Conservation (phyloP, 1,140 invertebrate species). For the Lithobius niger region DNA sequence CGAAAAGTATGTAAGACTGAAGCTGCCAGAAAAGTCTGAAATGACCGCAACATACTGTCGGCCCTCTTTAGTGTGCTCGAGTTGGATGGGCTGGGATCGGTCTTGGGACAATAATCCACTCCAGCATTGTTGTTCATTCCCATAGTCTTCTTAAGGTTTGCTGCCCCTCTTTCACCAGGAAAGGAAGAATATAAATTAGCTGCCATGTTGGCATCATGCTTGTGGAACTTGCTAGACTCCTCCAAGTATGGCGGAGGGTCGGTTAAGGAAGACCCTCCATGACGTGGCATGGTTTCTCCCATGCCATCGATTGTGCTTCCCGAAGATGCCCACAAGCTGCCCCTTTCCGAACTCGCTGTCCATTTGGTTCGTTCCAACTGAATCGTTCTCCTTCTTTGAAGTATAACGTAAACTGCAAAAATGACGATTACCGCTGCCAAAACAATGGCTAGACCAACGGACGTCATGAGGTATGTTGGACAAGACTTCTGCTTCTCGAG, state of each 20-base stretch:
- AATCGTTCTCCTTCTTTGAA: background rate
- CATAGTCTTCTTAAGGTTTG: too few species aligned
- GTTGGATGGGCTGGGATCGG: background rate
- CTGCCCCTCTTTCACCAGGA: too few species aligned
- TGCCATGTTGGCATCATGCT: background rate
- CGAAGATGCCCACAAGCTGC: background rate
- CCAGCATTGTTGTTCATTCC: too few species aligned
- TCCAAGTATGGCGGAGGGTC: background rate
- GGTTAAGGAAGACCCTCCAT: background rate
- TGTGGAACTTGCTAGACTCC: background rate
- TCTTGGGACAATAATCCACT: too few species aligned
- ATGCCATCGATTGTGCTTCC: background rate
- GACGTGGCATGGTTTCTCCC: too few species aligned
- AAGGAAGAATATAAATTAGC: too few species aligned
- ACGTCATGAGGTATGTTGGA: background rate
- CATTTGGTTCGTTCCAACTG: background rate
- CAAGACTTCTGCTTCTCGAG: background rate
- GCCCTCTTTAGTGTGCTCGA: background rate
- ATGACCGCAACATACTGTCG: background rate
- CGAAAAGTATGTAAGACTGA: background rate
- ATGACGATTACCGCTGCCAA: background rate
- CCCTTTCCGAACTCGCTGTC: background rate
- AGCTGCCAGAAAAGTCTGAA: constrained; percentile 2
- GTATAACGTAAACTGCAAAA: background rate
- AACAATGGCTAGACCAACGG: background rate